Evolutionary conservation across 1,140 invertebrate species (phyloP).

Genomic region (Thalassaphorura encarpata): DNA sequence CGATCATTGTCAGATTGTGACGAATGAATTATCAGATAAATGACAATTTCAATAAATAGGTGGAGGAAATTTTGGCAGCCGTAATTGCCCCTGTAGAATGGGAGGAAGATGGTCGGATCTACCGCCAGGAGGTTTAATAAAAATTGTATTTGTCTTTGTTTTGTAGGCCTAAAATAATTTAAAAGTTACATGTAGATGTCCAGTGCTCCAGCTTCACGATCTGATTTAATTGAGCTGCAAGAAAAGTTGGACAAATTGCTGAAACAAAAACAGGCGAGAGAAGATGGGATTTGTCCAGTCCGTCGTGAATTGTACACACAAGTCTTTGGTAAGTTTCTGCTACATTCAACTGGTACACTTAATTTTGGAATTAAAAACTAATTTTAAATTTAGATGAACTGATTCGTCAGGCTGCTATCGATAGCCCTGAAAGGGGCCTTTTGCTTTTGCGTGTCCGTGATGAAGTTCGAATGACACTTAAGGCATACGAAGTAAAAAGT

Average conservation of each 20-base stretch:
- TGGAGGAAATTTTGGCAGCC: conserved; percentile 89
- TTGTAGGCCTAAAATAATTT: too few relatives aligned
- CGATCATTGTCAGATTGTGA: too few relatives aligned
- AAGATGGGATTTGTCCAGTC: conserved; percentile 95
- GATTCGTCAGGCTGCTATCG: conserved; percentile 52
- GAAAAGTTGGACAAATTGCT: conserved; percentile 85
- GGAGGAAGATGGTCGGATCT: conserved; percentile 78
- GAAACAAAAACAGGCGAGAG: conserved; percentile 81
- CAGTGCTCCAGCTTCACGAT: conserved; percentile 82
- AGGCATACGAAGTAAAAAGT: too few relatives aligned
- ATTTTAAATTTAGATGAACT: conserved; percentile 45
- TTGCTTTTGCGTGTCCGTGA: conserved; percentile 48
- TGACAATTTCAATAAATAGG: too few relatives aligned
- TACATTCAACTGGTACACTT: not conserved
- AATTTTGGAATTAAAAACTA: not conserved
- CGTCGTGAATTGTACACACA: conserved; percentile 88
- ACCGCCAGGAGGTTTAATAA: conserved; percentile 59
- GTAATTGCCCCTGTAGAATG: conserved; percentile 91
- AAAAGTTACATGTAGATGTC: too few relatives aligned
- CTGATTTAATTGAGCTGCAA: conserved; percentile 90
- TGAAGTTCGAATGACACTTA: conserved; percentile 51
- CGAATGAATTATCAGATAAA: too few relatives aligned
- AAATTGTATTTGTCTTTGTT: too few relatives aligned
- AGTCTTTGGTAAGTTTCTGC: conserved; percentile 70
- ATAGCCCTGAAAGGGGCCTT: conserved; percentile 51